Evolutionary conservation across 2,888 invertebrate species (phyloP), one percentile per base, ranked within the genome.

Genomic region (Eristalinus sepulchralis): DNA sequence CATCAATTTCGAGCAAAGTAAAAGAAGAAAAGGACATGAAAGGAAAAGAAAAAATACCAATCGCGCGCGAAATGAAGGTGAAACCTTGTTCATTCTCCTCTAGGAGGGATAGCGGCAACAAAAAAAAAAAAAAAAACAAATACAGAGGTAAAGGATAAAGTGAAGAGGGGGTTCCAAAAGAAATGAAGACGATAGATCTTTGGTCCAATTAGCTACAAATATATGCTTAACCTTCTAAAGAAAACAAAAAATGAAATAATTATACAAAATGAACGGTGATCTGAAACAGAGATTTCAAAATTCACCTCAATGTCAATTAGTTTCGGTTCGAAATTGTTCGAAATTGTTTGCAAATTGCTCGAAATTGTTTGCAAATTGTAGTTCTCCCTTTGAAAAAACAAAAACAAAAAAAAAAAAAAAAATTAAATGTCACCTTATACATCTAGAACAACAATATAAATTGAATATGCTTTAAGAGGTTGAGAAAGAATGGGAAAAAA

Each of bases 181-280:
- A n/a, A 60, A 22, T 11, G 11, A 80, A 33, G 60, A 67, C 39
- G 75, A 80, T 75, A 84, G 70, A 47, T 80, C 80, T 84, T 84
- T 84, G 83, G 83, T 70, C 62, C 36, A 70, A 66, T 68, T 73
- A 70, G 36, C 66, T 78, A 53, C 10, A 47, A 60, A 53, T 64
- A 57, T 59, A 72, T 27, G 27, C 27, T 47, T 27, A 47, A 17
- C 36, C 55, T 31, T 10, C 36, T 73, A 17, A 31, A 31, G 11
- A 20, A 20, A 53, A 53, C 13, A 17, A 64, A 39, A 55, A n/a
- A 6, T 36, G 20, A 60, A 59, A 13, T 10, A 68, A 36, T 62
- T 47, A 36, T 33, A 39, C 0, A 53, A 20, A 34, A 34, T 53
- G 8, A 8, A 17, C 9, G 31, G 2, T 13, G 60, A 31, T 22